phyloP scores from a whole-genome alignment of 2,797 vertebrate species.

The Acrocephalus scirpaceus region DNA sequence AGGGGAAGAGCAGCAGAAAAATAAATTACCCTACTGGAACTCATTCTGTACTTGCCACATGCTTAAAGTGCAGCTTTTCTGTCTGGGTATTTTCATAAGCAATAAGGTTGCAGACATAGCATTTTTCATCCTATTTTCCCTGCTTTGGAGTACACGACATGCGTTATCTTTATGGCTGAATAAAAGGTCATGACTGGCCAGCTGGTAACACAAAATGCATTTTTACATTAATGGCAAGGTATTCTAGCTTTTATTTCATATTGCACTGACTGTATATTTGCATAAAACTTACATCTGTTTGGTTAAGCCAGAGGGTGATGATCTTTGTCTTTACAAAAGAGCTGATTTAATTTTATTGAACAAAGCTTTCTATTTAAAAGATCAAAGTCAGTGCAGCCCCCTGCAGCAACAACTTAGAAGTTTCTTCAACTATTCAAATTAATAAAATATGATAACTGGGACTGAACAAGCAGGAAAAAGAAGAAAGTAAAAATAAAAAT shows the following conservation, averaged over 20 bases:
- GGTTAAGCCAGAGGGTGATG: constrained; percentile 40
- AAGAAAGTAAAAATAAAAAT: background rate
- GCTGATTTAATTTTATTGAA: constrained; percentile 38
- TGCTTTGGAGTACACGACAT: background rate
- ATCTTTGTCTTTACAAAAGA: constrained; percentile 35
- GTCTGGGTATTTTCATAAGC: background rate
- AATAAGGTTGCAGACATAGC: background rate
- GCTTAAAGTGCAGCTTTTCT: background rate
- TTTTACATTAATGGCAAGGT: background rate
- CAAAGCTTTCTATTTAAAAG: constrained; percentile 49
- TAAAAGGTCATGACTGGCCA: constrained; percentile 20
- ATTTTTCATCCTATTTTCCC: background rate
- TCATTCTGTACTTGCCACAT: background rate
- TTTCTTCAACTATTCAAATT: constrained; percentile 24
- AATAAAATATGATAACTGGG: background rate
- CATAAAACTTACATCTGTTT: constrained; percentile 38
- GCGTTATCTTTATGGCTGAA: background rate
- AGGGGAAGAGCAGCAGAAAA: background rate
- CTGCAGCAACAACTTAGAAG: constrained; percentile 18
- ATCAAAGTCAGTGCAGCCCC: constrained; percentile 39
- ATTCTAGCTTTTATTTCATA: constrained; percentile 31
- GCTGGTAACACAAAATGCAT: constrained; percentile 5
- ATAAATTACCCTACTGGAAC: background rate
- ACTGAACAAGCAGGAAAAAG: background rate
- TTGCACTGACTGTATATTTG: constrained; percentile 19